Base-by-base conservation (phyloP, 1,140 invertebrate genomes). In the Drosophila setifemur region DNA sequence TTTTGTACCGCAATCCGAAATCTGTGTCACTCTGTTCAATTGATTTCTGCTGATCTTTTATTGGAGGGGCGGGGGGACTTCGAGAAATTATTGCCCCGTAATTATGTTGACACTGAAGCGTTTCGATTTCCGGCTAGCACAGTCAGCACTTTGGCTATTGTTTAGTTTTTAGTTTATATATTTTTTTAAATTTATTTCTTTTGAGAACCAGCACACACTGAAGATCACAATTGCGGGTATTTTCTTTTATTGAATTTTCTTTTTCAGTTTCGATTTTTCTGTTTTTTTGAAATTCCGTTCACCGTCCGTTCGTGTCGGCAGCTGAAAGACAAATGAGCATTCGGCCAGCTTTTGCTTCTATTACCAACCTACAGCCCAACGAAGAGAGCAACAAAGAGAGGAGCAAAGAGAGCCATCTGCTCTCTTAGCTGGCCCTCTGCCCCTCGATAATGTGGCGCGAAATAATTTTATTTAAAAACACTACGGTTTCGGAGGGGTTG, bases 41-140 rank as follows among this genome's bases (percentile, higher is more conserved):
- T 25, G 64, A 57, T 63, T 78, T 71, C 60, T 82, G 74, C 48
- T 57, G 78, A 83, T 73, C 73, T 85, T 47, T 48, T 43, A 8
- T 8, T 14, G 33, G 14, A 21, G 2, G 21, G 21, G 21, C 2
- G 5, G 21, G 2, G 21, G 21, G 21, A 23, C 5, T 33, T 68
- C 19, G 18, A 45, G 52, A 37, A 63, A 78, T 79, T 86, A 60
- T 57, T 86, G 79, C 60, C 81, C 75, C 73, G 79, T 85, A 86
- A 85, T 85, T 79, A 75, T 72, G 61, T 81, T 72, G 47, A 44
- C 33, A 45, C 55, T 64, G 42, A 33, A 47, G 54, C 55, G 79
- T 68, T 29, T 60, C 74, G 75, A 44, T 79, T 85, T 60, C 43
- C 81, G 58, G 74, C 49, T 55, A 72, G 66, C 58, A 55, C 43